Base-by-base conservation (phyloP, 2,888 invertebrate genomes). In the Himalopsyche tibetana region DNA sequence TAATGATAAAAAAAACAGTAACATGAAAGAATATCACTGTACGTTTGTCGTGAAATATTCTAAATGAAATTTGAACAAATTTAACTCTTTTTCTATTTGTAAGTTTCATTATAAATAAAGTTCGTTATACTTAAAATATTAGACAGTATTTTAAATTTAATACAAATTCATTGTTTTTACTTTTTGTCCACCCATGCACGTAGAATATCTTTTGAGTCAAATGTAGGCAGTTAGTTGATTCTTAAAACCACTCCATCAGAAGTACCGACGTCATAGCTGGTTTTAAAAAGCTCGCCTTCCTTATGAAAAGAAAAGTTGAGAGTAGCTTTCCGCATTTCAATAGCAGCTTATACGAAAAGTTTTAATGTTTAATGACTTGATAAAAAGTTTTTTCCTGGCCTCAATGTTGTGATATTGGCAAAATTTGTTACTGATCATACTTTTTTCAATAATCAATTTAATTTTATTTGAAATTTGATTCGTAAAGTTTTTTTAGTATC, bases 361-460 rank as follows among this genome's bases (percentile, higher is more conserved):
- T 63, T 63, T 63, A 63, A 63, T 15, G 8, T 63, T 63, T 63
- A 63, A 63, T 63, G 63, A 63, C 63, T 63, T 28, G 63, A 63
- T 28, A 63, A 63, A 28, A 56, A 63, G 63, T 63, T 63, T 63
- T 11, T 19, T 28, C 28, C 28, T 11, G 19, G 19, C 19, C 28
- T 63, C 63, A 28, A 63, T 63, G 63, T 63, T 63, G 63, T 63
- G 63, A 63, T 63, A 63, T 63, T 63, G 63, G 63, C 5, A 63
- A 63, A 63, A 63, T 63, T 63, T n/a, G 63, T 28, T 9, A 63
- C 63, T 19, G 63, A 19, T 63, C 63, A 63, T 63, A 51, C 8
- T 63, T 63, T 63, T 19, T 63, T 63, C 28, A 63, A 63, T 63
- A 63, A 63, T 63, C 63, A 63, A 63, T n/a, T 63, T 28, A 19